phyloP scores from a whole-genome alignment of 2,888 invertebrate genomes.

The Lathronympha strigana region DNA sequence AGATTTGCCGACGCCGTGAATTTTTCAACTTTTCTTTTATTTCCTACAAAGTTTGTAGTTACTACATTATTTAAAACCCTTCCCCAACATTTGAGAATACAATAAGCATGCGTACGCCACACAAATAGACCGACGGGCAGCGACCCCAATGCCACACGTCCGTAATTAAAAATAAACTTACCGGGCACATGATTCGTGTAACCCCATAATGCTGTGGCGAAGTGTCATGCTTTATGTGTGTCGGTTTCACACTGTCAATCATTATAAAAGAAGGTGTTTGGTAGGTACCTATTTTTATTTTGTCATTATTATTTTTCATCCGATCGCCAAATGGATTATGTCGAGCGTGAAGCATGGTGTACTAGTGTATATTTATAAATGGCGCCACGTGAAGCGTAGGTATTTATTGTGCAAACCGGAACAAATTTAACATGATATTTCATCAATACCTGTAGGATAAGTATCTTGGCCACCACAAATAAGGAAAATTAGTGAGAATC shows the following conservation, averaged over 20 bases:
- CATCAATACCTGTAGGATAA: too few species aligned
- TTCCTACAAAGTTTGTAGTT: neutral
- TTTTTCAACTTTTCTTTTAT: neutral
- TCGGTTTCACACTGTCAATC: slow-evolving; percentile 4
- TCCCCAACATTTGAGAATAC: slow-evolving; percentile 25
- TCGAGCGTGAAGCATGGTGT: too few species aligned
- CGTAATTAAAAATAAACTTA: slow-evolving; percentile 61
- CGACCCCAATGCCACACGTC: slow-evolving; percentile 58
- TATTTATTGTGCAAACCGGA: too few species aligned
- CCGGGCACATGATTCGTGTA: slow-evolving; percentile 38
- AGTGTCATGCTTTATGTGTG: slow-evolving; percentile 30
- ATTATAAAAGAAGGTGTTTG: neutral
- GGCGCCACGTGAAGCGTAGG: too few species aligned
- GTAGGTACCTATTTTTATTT: too few species aligned
- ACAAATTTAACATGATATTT: too few species aligned
- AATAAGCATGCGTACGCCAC: slow-evolving; percentile 45
- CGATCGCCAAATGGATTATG: too few species aligned
- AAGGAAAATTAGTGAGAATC: too few species aligned
- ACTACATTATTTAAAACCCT: neutral
- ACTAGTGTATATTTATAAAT: too few species aligned
- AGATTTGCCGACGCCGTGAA: too few species aligned
- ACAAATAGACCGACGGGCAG: slow-evolving; percentile 63
- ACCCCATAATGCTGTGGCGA: slow-evolving; percentile 29
- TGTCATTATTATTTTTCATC: too few species aligned
- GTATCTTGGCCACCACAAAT: too few species aligned